Base-by-base conservation (phyloP, 2,113 vertebrate species). In the Puffinus mauretanicus region DNA sequence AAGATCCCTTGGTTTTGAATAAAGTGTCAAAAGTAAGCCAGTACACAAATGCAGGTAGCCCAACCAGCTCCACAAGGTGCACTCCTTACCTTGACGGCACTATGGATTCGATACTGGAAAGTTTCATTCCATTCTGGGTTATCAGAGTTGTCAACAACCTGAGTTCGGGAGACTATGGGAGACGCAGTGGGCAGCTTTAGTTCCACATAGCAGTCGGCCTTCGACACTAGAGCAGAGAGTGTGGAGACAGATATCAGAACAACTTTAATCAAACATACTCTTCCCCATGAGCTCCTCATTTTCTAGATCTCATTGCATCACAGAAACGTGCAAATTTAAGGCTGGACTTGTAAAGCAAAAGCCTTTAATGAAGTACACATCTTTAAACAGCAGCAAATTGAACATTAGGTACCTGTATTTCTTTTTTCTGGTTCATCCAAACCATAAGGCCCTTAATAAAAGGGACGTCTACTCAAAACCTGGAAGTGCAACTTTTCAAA, bases 121-220 rank as follows among this genome's bases (percentile, higher is more conserved):
- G 97, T 98, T 95, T 98, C 97, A 3, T 98, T 98, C 98, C 98
- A 98, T 86, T 98, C 98, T 5, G 98, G 98, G 55, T 98, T 96
- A 55, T 94, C 97, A 82, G 96, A 98, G 49, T 98, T 98, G 92
- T 96, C 93, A 86, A 98, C 81, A 65, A 96, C 97, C 61, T 40
- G 97, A 30, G 98, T 98, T 94, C 15, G 91, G n/a, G 81, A 82
- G 8, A 81, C 77, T 7, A 62, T 6, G 5, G 98, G 95, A 49
- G 97, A 98, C 0, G 98, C 98, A 7, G 98, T 98, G 52, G 98
- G 98, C 72, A 98, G 97, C 46, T 91, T 81, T 27, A 98, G 83
- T 26, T 98, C 95, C 83, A 98, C 98, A 0, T 97, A 98, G 94
- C 98, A 98, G 88, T 98, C 98, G 22, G 98, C 97, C 84, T 98